phyloP scores from a whole-genome alignment of 2,797 vertebrate species.

The Toxotes lorentzi region DNA sequence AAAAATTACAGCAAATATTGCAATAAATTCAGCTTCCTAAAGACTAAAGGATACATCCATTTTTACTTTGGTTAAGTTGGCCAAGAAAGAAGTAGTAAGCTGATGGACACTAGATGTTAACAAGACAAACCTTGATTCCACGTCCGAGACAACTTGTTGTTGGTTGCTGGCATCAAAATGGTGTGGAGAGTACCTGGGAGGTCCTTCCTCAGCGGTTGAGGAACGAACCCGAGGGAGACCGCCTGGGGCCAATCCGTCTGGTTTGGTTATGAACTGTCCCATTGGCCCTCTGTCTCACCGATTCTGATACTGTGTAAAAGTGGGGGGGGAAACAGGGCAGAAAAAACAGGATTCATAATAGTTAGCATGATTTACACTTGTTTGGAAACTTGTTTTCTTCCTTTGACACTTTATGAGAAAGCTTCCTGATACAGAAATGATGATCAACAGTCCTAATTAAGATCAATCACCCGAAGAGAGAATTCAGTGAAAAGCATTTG shows the following conservation, averaged over 20 bases:
- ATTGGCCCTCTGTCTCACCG: slow-evolving; percentile 39
- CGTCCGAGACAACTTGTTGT: slow-evolving; percentile 26
- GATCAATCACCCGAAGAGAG: not conserved
- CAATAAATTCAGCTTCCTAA: not conserved
- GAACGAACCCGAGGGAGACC: slow-evolving; percentile 38
- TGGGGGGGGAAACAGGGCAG: not conserved
- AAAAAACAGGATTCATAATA: too few species aligned
- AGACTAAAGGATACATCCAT: too few species aligned
- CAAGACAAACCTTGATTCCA: slow-evolving; percentile 53
- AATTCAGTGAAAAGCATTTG: too few species aligned
- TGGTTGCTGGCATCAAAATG: slow-evolving; percentile 1
- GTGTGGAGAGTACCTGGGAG: slow-evolving; percentile 56
- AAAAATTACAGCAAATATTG: not conserved
- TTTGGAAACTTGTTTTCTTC: too few species aligned
- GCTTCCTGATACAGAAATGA: not conserved
- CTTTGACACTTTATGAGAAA: too few species aligned
- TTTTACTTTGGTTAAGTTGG: not conserved
- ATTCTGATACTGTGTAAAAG: not conserved
- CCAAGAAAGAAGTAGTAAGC: not conserved
- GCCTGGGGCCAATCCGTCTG: not conserved
- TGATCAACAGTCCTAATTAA: not conserved
- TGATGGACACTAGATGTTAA: not conserved
- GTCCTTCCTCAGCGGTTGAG: slow-evolving; percentile 59
- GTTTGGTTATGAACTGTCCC: slow-evolving; percentile 75
- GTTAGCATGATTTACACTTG: too few species aligned